Base-by-base conservation (phyloP, 2,797 vertebrate species). In the Epinephelus malabaricus region DNA sequence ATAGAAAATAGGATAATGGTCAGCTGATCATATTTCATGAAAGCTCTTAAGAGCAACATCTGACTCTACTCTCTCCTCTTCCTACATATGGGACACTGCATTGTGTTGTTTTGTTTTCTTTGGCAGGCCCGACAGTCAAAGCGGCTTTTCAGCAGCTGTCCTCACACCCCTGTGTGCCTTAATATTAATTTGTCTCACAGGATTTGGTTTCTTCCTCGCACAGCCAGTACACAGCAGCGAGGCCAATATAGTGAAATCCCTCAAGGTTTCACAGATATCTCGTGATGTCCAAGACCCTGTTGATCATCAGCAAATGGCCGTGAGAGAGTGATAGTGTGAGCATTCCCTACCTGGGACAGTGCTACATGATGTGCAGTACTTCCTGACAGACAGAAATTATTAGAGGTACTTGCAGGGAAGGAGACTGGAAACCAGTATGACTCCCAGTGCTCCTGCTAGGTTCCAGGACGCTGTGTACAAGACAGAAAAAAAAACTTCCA, bases 51-150 rank as follows among this genome's bases (percentile, higher is more conserved):
- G 68, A 65, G 60, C 43, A 82, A 76, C 83, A 86, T 87, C 74
- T 83, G 86, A 71, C 59, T 38, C 55, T 23, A 2, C 60, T 79
- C 72, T 70, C 55, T 43, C 19, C 73, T 64, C 65, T 18, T 64
- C 53, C 49, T 84, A 56, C 62, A 75, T 46, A 79, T 69, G 83
- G 76, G 72, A 88, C 58, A 17, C 59, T 73, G 67, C 67, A 65
- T 88, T 74, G 75, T 87, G 79, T 88, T 87, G 84, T 82, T 77
- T 72, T 88, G 70, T 88, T 92, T 88, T 86, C 51, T 59, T 90
- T 90, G 86, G 88, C 79, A 55, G 58, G 40, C 21, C 56, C 15
- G 2, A 55, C 53, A 76, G 73, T 84, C 68, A 78, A 73, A 82
- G 76, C 56, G 18, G 59, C 73, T 87, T 89, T 78, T 69, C 63